These are phyloP conservation scores for Zaprionus ornatus DNA, from an alignment of 1,140 invertebrate genomes.

Conservation along the genomic window DNA sequence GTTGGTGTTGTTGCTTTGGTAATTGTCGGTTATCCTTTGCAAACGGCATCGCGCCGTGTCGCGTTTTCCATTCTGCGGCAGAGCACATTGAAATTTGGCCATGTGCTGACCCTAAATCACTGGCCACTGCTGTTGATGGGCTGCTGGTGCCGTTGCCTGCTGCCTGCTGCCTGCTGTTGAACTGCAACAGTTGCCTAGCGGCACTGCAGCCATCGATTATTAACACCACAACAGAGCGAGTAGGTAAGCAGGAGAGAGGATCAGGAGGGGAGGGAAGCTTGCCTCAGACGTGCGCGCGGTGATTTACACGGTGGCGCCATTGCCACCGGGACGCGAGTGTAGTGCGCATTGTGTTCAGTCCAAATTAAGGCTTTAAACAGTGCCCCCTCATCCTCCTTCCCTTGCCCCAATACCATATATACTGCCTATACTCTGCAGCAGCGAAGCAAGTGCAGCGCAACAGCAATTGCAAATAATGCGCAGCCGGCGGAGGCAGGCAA, in stretches of 20 bases:
- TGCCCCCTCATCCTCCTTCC: not conserved
- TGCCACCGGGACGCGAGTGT: not conserved
- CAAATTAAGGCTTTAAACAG: slow-evolving; percentile 41
- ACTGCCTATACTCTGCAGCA: too few species aligned
- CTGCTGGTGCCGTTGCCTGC: not conserved
- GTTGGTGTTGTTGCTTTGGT: slow-evolving; percentile 9
- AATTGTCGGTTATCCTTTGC: slow-evolving; percentile 36
- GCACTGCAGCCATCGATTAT: slow-evolving; percentile 68
- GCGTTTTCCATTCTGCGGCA: slow-evolving; percentile 58
- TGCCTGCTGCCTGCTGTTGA: not conserved
- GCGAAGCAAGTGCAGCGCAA: slow-evolving; percentile 10
- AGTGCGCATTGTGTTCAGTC: not conserved
- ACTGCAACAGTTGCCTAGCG: slow-evolving; percentile 23
- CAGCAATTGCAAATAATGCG: slow-evolving; percentile 72
- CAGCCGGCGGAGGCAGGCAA: slow-evolving; percentile 26
- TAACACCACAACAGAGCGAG: slow-evolving; percentile 40
- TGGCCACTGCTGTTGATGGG: slow-evolving; percentile 49
- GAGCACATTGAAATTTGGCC: slow-evolving; percentile 57
- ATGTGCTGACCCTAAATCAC: slow-evolving; percentile 73
- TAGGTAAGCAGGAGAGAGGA: not conserved
- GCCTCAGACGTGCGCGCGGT: slow-evolving; percentile 13
- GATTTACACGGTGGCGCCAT: slow-evolving; percentile 14
- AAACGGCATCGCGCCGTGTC: not conserved
- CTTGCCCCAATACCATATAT: too few species aligned
- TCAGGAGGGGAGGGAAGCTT: not conserved